phyloP scores from a whole-genome alignment of 64 coral and sea anemone species.

The Porites lutea region DNA sequence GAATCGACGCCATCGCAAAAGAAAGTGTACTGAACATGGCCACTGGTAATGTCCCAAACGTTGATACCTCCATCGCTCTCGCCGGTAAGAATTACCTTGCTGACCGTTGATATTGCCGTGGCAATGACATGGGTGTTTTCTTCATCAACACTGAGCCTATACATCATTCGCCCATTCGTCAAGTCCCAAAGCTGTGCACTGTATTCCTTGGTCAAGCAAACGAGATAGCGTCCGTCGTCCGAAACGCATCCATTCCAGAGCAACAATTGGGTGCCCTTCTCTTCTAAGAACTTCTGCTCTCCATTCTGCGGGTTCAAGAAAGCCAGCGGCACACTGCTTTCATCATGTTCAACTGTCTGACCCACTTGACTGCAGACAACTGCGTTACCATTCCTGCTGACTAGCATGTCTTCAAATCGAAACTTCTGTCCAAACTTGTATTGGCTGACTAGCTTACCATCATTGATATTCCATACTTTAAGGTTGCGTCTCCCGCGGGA shows the following conservation, averaged over 20 bases:
- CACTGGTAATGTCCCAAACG: slow-evolving; percentile 56
- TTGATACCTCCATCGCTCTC: slow-evolving; percentile 57
- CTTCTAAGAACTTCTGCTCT: slow-evolving; percentile 50
- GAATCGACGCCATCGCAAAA: slow-evolving; percentile 33
- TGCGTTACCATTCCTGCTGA: slow-evolving; percentile 39
- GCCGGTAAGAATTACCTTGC: slow-evolving; percentile 30
- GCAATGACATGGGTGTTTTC: slow-evolving; percentile 28
- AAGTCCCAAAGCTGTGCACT: slow-evolving; percentile 61
- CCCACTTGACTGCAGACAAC: slow-evolving; percentile 53
- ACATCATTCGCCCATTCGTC: neutral
- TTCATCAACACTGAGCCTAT: slow-evolving; percentile 16
- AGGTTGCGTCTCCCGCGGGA: slow-evolving; percentile 62
- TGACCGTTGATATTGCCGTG: slow-evolving; percentile 34
- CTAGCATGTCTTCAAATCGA: slow-evolving; percentile 57
- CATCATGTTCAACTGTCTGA: slow-evolving; percentile 26
- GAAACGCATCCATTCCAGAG: slow-evolving; percentile 25
- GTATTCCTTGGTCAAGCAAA: slow-evolving; percentile 25
- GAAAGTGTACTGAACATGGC: slow-evolving; percentile 16
- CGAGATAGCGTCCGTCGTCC: slow-evolving; percentile 38
- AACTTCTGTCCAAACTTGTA: slow-evolving; percentile 63
- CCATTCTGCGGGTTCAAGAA: slow-evolving; percentile 7
- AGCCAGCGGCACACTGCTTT: slow-evolving; percentile 18
- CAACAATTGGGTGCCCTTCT: neutral
- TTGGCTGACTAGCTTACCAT: slow-evolving; percentile 39
- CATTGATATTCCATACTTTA: slow-evolving; percentile 52